phyloP scores from a whole-genome alignment of 1,140 invertebrate species.

The Trachelipus rathkii region DNA sequence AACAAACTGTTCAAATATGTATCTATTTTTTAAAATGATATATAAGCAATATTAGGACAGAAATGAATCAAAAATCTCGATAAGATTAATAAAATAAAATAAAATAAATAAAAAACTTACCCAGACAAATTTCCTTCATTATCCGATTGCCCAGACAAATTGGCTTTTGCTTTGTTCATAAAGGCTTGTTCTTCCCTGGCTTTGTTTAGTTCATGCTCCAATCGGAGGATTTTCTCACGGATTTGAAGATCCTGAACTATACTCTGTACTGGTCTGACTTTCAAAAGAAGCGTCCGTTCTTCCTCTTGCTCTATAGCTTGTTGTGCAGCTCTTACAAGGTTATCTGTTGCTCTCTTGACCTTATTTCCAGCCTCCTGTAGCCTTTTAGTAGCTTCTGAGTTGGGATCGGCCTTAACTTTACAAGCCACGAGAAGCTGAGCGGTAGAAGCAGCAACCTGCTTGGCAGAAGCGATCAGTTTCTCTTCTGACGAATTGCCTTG shows the following conservation, averaged over 20 bases:
- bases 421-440: slow-evolving; percentile 95
- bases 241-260: slow-evolving; percentile 90
- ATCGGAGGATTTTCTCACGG: slow-evolving; percentile 76
- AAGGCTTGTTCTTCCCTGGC: slow-evolving; percentile 76
- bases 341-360: slow-evolving; percentile 95
- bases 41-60: too few relatives aligned
- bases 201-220: slow-evolving; percentile 88
- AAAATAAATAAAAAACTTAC: too few relatives aligned
- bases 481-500: slow-evolving; percentile 93
- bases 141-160: slow-evolving; percentile 44
- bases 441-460: slow-evolving; percentile 92
- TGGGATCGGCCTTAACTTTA: slow-evolving; percentile 95
- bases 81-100: too few relatives aligned
- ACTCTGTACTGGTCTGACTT: slow-evolving; percentile 85
- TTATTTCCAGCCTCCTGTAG: slow-evolving; percentile 85
- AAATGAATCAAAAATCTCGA: too few relatives aligned
- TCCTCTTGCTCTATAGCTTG: slow-evolving; percentile 85
- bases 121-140: slow-evolving; percentile 46
- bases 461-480: slow-evolving; percentile 91
- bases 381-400: slow-evolving; percentile 79
- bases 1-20: too few relatives aligned
- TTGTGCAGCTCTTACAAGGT: slow-evolving; percentile 87
- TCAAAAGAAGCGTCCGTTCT: slow-evolving; percentile 80
- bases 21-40: too few relatives aligned
- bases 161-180: slow-evolving; percentile 60